A percentile compares a stretch with the other conserved stretches of the same genome.
Evolutionary conservation across 2,797 vertebrate species (phyloP).

Genomic region (Ptychobarbus kaznakovi): DNA sequence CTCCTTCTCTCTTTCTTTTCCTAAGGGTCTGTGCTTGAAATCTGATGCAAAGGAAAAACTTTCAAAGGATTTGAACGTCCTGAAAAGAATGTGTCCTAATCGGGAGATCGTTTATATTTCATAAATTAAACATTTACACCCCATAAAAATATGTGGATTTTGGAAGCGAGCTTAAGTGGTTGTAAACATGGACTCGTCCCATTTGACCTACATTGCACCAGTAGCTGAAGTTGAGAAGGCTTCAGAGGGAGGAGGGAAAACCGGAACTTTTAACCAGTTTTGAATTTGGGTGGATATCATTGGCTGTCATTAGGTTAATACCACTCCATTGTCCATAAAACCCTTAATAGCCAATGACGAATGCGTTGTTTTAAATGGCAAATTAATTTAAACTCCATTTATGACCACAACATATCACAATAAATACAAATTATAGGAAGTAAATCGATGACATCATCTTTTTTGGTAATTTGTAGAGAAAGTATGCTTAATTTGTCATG

Average conservation of each 20-base stretch:
- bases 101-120: conserved; percentile 31
- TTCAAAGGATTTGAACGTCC: conserved; percentile 64
- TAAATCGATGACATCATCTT: background rate
- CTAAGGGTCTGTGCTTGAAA: conserved; percentile 70
- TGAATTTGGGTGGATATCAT: conserved; percentile 5
- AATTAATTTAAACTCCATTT: background rate
- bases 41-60: conserved; percentile 69
- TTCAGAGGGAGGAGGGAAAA: background rate
- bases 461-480: background rate
- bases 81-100: conserved; percentile 31
- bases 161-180: conserved; percentile 3
- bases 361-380: background rate
- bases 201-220: conserved; percentile 56
- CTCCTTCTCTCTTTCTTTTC: conserved; percentile 40
- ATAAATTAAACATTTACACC: conserved; percentile 45
- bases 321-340: background rate
- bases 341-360: background rate
- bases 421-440: background rate
- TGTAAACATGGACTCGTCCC: conserved; percentile 48
- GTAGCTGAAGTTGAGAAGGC: conserved; percentile 22
- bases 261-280: conserved; percentile 2
- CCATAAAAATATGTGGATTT: conserved; percentile 22
- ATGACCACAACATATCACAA: background rate
- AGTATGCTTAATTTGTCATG: too few relatives aligned
- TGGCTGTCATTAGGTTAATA: background rate